Conservation (phyloP, 2,113 vertebrate genomes). For the Mesitornis unicolor region DNA sequence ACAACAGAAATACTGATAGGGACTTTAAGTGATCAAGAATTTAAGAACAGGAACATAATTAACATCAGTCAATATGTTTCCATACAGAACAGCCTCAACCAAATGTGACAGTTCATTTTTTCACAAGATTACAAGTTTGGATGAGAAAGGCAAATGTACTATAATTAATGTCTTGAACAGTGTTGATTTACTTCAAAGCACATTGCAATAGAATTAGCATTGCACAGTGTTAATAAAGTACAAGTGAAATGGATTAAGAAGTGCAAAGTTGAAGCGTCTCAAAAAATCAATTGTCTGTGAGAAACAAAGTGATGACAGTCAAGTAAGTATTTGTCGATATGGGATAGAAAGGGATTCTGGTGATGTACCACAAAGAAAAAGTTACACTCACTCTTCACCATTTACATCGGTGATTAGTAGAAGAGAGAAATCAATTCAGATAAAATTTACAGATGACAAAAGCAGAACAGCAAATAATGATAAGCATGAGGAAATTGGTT, state of each 20-base stretch:
- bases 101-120: neutral
- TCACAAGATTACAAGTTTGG: neutral
- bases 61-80: neutral
- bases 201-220: neutral
- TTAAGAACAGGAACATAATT: neutral
- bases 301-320: neutral
- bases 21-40: neutral
- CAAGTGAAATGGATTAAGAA: neutral
- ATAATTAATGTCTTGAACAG: neutral
- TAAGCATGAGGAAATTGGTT: neutral
- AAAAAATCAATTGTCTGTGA: neutral
- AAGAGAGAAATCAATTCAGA: constrained; percentile 2
- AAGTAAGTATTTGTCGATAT: neutral
- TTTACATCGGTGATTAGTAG: neutral
- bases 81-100: neutral
- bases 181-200: neutral
- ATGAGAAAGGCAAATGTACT: neutral
- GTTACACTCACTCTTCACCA: neutral
- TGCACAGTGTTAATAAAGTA: neutral
- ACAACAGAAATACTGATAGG: neutral
- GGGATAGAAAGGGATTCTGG: neutral
- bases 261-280: neutral
- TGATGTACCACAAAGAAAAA: neutral
- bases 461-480: neutral
- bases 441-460: neutral